Conservation (phyloP, 2,797 vertebrate species). For the Lagorchestes hirsutus region DNA sequence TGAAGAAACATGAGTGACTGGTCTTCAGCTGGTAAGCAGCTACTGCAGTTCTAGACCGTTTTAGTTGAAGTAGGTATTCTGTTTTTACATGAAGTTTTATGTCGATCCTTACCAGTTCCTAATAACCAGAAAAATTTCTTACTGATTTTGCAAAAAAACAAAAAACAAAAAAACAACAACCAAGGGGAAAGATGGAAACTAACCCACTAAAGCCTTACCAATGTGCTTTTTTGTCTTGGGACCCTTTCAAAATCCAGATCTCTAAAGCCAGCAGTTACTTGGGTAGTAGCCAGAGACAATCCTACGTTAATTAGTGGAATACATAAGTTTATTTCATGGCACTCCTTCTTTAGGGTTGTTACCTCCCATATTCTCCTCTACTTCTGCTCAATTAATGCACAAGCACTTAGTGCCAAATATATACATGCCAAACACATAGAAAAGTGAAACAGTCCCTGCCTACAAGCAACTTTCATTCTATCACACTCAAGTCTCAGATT, state of each 20-base stretch:
- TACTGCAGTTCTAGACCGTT: conserved; percentile 6
- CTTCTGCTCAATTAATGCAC: background rate
- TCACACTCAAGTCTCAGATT: background rate
- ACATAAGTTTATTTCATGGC: background rate
- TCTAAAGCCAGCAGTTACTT: conserved; percentile 9
- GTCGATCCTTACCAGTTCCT: background rate
- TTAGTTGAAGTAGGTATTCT: background rate
- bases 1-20: background rate
- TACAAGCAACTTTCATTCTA: background rate
- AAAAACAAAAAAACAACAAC: background rate
- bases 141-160: background rate
- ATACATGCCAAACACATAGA: background rate
- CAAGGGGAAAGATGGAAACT: background rate
- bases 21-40: background rate
- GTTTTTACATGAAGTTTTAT: background rate
- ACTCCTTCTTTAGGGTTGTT: background rate
- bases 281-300: background rate
- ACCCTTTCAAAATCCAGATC: background rate
- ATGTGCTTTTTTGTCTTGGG: background rate
- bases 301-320: background rate
- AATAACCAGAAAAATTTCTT: background rate
- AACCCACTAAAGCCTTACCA: background rate
- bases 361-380: background rate
- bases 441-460: background rate
- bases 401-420: background rate